These are phyloP conservation scores for Varecia variegata DNA, from an alignment of 2,797 vertebrate genomes.

Conservation along the genomic window DNA sequence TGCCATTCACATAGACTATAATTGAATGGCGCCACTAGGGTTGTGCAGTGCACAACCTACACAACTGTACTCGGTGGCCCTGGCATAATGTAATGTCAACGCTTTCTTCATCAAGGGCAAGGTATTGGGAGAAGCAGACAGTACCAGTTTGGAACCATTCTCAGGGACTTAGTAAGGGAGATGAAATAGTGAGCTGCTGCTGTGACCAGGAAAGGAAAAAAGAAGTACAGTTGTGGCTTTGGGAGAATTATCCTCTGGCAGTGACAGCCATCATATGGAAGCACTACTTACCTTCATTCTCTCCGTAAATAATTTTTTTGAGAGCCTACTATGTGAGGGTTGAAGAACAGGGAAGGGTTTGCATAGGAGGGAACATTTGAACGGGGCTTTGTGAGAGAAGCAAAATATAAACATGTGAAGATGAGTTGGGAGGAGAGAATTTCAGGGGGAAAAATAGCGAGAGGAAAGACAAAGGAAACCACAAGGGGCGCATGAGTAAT, in stretches of 20 bases:
- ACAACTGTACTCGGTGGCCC: conserved; percentile 63
- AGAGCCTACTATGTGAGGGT: not conserved
- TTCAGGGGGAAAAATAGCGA: not conserved
- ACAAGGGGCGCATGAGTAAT: not conserved
- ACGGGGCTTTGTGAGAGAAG: not conserved
- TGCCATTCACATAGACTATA: conserved; percentile 78
- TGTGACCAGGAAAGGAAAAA: not conserved
- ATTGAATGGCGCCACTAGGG: conserved; percentile 80
- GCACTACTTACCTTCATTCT: not conserved
- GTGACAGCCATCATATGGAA: not conserved
- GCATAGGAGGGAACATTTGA: not conserved
- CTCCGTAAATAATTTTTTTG: not conserved
- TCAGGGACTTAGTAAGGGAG: not conserved
- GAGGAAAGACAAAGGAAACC: not conserved
- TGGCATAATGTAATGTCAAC: not conserved
- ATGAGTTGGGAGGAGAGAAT: not conserved
- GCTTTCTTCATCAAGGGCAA: conserved; percentile 2
- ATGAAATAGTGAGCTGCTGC: not conserved
- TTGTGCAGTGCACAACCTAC: conserved; percentile 73
- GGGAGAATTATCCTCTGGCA: not conserved
- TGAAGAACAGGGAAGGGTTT: not conserved
- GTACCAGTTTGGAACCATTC: not conserved
- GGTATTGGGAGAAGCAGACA: not conserved
- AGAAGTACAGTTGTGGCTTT: not conserved
- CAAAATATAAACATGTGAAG: not conserved